A percentile compares a stretch with the other conserved stretches of the same genome.
Conservation (phyloP, 2,113 vertebrate species). For the Periophthalmus modestus region DNA sequence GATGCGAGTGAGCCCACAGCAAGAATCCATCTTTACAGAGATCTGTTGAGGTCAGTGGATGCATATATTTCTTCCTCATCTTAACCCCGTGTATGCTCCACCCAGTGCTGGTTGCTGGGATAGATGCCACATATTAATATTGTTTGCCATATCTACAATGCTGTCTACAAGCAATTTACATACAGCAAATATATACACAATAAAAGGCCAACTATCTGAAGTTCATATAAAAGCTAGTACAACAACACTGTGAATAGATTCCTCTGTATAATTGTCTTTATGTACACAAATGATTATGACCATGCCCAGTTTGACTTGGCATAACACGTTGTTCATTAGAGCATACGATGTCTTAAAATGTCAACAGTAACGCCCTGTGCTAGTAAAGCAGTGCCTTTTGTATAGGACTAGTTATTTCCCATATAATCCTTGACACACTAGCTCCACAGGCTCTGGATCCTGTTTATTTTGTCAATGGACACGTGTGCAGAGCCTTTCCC, state of each 20-base stretch:
- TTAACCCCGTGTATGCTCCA: too few relatives aligned
- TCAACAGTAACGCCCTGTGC: constrained; percentile 49
- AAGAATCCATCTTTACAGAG: too few relatives aligned
- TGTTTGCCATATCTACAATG: neutral
- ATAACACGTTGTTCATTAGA: constrained; percentile 2
- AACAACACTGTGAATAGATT: neutral
- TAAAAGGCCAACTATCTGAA: neutral
- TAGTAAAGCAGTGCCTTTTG: constrained; percentile 11
- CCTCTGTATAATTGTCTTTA: constrained; percentile 6
- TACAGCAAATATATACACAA: neutral
- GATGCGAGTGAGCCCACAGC: too few relatives aligned
- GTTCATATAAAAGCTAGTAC: neutral
- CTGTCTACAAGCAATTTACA: neutral
- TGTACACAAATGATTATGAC: constrained; percentile 29
- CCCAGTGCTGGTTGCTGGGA: neutral
- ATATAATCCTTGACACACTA: constrained; percentile 33
- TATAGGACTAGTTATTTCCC: neutral
- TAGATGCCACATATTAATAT: neutral
- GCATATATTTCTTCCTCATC: neutral
- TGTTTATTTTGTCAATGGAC: constrained; percentile 29
- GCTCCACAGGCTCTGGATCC: constrained; percentile 31
- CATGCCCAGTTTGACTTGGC: constrained; percentile 52
- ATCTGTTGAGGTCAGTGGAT: neutral
- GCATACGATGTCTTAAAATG: constrained; percentile 23
- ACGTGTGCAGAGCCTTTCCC: constrained; percentile 1